Conservation (phyloP, 1,140 invertebrate species). For the Temnothorax nylanderi region DNA sequence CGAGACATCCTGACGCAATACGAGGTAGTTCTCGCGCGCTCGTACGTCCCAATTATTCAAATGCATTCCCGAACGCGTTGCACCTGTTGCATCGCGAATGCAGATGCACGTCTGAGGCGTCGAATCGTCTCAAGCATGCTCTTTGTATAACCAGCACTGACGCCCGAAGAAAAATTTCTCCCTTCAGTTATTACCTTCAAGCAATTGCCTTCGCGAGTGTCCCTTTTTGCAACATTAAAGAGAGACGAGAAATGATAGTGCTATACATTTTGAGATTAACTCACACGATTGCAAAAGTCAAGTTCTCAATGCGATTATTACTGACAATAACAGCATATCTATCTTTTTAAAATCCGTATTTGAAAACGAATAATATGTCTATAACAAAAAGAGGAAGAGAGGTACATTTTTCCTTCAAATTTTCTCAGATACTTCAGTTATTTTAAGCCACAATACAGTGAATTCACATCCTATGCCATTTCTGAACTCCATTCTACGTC, state of each 20-base stretch:
- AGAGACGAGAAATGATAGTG: background rate
- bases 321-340: background rate
- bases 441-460: background rate
- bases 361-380: background rate
- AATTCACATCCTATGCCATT: constrained; percentile 19
- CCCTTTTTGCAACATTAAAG: background rate
- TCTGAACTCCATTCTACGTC: background rate
- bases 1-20: constrained; percentile 59
- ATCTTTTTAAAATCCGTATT: background rate
- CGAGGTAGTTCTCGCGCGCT: constrained; percentile 62
- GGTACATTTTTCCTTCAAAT: constrained; percentile 3
- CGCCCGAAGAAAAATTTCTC: constrained; percentile 6
- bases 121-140: constrained; percentile 59
- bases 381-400: background rate
- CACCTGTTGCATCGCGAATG: constrained; percentile 82
- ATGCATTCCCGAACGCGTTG: constrained; percentile 74
- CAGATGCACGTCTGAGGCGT: constrained; percentile 37
- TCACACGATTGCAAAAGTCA: background rate
- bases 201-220: background rate
- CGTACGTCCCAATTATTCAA: constrained; percentile 83
- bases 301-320: background rate
- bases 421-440: background rate
- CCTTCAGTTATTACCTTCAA: constrained; percentile 19
- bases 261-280: background rate
- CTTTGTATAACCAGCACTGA: constrained; percentile 57